These are phyloP conservation scores for Leptinotarsa haldemani DNA, from an alignment of 2,888 invertebrate species.

Conservation along the genomic window DNA sequence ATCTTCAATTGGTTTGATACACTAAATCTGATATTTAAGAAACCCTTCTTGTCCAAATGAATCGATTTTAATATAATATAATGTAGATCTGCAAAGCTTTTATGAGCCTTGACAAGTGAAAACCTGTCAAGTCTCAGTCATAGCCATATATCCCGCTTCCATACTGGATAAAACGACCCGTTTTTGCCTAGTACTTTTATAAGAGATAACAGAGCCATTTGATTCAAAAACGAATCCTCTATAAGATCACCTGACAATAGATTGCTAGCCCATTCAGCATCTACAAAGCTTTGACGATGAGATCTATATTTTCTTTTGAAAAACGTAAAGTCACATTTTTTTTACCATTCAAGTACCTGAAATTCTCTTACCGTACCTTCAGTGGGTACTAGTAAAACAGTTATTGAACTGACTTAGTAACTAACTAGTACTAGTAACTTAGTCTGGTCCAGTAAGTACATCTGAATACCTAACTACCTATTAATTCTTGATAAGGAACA, in stretches of 20 bases:
- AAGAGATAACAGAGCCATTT: slow-evolving; percentile 16
- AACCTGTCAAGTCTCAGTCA: slow-evolving; percentile 38
- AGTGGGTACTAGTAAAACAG: neutral
- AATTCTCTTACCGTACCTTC: neutral
- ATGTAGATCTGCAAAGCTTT: too few relatives aligned
- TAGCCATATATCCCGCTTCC: slow-evolving; percentile 54
- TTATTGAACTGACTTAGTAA: neutral
- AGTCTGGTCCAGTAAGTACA: neutral
- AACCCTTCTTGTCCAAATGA: too few relatives aligned
- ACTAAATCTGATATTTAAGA: too few relatives aligned
- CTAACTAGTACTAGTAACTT: neutral
- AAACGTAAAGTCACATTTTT: neutral
- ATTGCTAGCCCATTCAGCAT: neutral
- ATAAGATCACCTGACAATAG: too few relatives aligned
- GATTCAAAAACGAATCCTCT: neutral
- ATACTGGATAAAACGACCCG: slow-evolving; percentile 44
- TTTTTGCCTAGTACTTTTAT: neutral
- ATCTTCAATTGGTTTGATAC: too few relatives aligned
- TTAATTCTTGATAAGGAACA: neutral
- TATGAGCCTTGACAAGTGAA: too few relatives aligned
- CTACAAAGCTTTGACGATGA: neutral
- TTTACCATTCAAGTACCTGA: neutral
- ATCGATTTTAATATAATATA: too few relatives aligned
- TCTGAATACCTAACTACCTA: neutral
- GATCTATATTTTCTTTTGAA: neutral